Conservation (phyloP, 30 jellyfish, hydroid and myxozoan species). For the Mastigias papua region DNA sequence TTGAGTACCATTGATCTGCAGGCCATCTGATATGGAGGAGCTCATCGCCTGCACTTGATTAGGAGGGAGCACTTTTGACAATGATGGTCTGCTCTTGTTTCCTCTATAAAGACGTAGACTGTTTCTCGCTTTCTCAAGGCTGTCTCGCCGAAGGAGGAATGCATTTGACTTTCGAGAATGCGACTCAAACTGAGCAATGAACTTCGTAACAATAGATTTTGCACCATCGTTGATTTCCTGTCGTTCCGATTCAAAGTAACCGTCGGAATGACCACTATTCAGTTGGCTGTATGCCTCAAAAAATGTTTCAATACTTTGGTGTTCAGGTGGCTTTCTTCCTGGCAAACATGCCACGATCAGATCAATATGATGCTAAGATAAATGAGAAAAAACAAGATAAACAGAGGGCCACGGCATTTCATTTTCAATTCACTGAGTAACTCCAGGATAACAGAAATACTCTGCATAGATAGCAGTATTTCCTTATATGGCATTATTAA, state of each 20-base stretch:
- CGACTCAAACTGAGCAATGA: constrained; percentile 69
- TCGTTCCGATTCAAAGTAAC: not conserved
- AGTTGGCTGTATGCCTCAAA: constrained; percentile 6
- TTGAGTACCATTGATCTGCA: not conserved
- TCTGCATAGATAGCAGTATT: too few relatives aligned
- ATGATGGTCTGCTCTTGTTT: constrained; percentile 29
- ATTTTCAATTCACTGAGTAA: too few relatives aligned
- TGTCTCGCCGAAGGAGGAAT: constrained; percentile 44
- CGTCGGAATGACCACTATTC: not conserved
- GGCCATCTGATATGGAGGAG: not conserved
- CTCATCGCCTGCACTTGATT: not conserved
- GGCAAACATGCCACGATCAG: constrained; percentile 92
- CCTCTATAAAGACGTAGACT: constrained; percentile 58
- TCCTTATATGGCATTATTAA: too few relatives aligned
- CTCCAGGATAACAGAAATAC: too few relatives aligned
- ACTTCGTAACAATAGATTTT: constrained; percentile 49
- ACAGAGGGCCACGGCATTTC: too few relatives aligned
- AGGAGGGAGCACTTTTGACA: not conserved
- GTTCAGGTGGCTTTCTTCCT: constrained; percentile 87
- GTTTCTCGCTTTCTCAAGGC: constrained; percentile 65
- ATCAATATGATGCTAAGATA: constrained; percentile 77
- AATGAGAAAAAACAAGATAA: too few relatives aligned
- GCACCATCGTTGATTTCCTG: constrained; percentile 9
- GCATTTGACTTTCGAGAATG: constrained; percentile 17
- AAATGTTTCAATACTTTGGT: constrained; percentile 53